These are phyloP conservation scores for Procavia capensis DNA, from an alignment of 2,113 vertebrate species.

Conservation along the genomic window DNA sequence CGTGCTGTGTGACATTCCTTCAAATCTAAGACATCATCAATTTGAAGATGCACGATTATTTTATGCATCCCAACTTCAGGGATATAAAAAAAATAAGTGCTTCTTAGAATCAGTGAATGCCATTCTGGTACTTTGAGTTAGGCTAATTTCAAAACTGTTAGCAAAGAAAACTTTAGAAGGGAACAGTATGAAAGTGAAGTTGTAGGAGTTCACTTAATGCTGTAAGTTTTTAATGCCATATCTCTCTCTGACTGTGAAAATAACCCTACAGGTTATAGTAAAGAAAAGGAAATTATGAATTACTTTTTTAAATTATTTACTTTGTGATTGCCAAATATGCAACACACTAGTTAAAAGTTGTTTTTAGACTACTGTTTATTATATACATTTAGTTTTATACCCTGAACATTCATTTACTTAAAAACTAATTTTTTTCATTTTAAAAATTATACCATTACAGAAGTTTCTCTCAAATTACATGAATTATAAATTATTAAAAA, in stretches of 20 bases:
- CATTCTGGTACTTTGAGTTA: neutral
- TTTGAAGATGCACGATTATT: neutral
- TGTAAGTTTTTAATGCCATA: neutral
- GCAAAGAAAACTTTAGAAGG: neutral
- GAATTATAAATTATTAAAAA: neutral
- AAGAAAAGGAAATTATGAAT: conserved; percentile 6
- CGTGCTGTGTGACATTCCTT: neutral
- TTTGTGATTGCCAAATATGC: neutral
- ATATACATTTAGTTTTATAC: neutral
- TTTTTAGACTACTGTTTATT: neutral
- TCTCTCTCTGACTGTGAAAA: neutral
- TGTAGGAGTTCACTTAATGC: neutral
- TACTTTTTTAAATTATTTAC: neutral
- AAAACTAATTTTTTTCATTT: conserved; percentile 21
- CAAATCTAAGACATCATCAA: neutral
- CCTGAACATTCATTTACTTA: neutral
- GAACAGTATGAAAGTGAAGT: neutral
- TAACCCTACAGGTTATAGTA: neutral
- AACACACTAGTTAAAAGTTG: neutral
- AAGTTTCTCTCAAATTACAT: neutral
- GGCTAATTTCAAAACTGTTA: neutral
- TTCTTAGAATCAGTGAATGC: neutral
- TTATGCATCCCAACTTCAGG: neutral
- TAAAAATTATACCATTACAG: neutral
- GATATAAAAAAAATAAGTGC: neutral